These are phyloP conservation scores for Myathropa florea DNA, from an alignment of 2,888 invertebrate species.

Conservation along the genomic window DNA sequence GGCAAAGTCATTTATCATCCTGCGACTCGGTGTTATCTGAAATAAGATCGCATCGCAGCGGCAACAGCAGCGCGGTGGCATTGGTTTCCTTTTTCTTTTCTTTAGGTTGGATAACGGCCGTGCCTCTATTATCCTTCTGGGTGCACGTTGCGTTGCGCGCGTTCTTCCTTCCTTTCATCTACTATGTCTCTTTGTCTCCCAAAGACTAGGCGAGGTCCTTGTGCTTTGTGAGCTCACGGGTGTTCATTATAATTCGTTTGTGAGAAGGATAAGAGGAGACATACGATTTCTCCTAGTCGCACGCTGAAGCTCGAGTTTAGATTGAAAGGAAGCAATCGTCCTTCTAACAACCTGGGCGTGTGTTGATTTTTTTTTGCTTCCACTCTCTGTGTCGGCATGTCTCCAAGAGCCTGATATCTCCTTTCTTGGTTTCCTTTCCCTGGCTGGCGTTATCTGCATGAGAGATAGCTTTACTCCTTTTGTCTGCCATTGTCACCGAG, in stretches of 20 bases:
- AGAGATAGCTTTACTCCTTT: conserved; percentile 67
- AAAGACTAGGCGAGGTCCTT: conserved; percentile 56
- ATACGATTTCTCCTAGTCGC: conserved; percentile 16
- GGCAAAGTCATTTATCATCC: conserved; percentile 72
- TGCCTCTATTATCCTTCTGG: conserved; percentile 66
- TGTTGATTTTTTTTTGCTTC: conserved; percentile 13
- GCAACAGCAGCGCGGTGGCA: conserved; percentile 30
- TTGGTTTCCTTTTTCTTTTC: conserved; percentile 59
- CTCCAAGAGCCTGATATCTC: conserved; percentile 42
- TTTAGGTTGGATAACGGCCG: conserved; percentile 60
- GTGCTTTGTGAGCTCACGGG: conserved; percentile 55
- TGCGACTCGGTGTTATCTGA: conserved; percentile 71
- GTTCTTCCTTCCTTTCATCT: conserved; percentile 12
- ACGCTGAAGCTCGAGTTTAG: conserved; percentile 4
- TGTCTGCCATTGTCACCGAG: conserved; percentile 49
- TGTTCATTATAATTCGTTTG: conserved; percentile 69
- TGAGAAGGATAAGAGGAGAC: conserved; percentile 48
- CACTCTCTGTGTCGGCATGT: conserved; percentile 21
- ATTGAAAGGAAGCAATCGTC: conserved; percentile 69
- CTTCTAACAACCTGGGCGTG: conserved; percentile 68
- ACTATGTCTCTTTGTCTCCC: conserved; percentile 20
- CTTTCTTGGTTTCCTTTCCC: conserved; percentile 25
- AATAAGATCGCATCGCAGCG: conserved; percentile 70
- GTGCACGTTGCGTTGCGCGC: conserved; percentile 48
- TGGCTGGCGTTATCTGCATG: conserved; percentile 56